A percentile compares a stretch with the other conserved stretches of the same genome.
phyloP scores from a whole-genome alignment of 2,888 invertebrate species.

The Chaetogeoica ovagalla region DNA sequence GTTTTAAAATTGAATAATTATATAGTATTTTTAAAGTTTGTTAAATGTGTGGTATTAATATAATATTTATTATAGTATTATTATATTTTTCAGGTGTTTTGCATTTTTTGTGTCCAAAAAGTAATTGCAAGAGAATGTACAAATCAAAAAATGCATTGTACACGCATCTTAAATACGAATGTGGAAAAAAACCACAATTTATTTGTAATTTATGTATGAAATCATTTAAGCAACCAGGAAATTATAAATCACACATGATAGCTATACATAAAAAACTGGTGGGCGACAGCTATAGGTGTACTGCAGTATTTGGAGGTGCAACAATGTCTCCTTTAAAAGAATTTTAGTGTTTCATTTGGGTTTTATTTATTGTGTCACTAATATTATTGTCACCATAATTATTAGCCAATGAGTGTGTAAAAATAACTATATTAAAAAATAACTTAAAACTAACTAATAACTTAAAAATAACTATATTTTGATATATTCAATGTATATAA shows the following conservation, averaged over 20 bases:
- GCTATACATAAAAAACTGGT: slow-evolving; percentile 11
- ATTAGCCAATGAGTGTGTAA: no score
- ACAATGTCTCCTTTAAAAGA: no score
- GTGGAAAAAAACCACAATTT: slow-evolving; percentile 60
- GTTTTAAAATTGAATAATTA: no score
- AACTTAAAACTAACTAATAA: no score
- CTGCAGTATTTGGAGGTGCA: no score
- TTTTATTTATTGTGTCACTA: no score
- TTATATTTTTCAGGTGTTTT: slow-evolving; percentile 19
- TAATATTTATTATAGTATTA: background rate
- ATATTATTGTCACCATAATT: no score
- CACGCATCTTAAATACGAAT: slow-evolving; percentile 57
- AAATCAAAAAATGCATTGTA: slow-evolving; percentile 42
- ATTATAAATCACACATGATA: slow-evolving; percentile 54
- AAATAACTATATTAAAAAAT: no score
- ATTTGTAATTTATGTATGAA: slow-evolving; percentile 62
- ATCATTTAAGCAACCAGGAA: slow-evolving; percentile 59
- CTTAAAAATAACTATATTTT: no score
- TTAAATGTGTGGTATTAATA: background rate
- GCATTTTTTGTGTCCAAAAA: slow-evolving; percentile 43
- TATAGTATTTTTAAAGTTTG: background rate
- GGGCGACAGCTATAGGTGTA: no score
- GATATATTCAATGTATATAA: no score
- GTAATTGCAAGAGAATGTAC: slow-evolving; percentile 34
- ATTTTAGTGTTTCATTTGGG: no score